Conservation (phyloP, 2,113 vertebrate genomes). For the Dicrurus megarhynchus region DNA sequence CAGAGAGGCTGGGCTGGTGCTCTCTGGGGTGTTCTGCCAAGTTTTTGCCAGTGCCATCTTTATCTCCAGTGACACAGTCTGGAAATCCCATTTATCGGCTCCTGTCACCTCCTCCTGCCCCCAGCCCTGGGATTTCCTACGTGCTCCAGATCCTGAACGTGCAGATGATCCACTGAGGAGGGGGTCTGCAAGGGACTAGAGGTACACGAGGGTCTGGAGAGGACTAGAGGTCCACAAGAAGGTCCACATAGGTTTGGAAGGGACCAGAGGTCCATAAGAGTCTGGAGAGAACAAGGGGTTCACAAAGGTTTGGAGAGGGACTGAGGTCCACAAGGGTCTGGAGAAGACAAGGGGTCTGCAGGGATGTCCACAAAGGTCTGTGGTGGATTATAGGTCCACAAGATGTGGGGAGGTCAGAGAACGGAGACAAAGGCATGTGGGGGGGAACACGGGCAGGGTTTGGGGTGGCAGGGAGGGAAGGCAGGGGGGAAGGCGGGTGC, state of each 20-base stretch:
- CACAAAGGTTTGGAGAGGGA: background rate
- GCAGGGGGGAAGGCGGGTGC: background rate
- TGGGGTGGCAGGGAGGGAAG: background rate
- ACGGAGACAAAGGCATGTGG: accelerated
- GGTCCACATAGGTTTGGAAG: background rate
- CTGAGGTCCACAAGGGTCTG: background rate
- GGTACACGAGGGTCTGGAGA: background rate
- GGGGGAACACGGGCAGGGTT: accelerated
- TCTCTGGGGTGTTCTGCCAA: background rate
- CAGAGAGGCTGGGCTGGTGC: accelerated
- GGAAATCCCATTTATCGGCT: background rate
- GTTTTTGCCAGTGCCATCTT: background rate
- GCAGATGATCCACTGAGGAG: background rate
- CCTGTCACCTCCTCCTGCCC: conserved; percentile 1
- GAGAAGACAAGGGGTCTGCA: background rate
- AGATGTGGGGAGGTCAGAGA: accelerated
- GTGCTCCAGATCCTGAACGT: accelerated
- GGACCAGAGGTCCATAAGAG: background rate
- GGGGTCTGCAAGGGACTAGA: background rate
- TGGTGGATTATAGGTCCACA: accelerated
- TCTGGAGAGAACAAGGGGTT: accelerated
- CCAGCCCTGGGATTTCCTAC: accelerated
- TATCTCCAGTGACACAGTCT: background rate
- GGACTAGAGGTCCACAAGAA: background rate
- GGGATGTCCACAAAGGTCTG: background rate